Evolutionary conservation across 2,888 invertebrate species (phyloP), one percentile per base, ranked within the genome.

Genomic region (Drosophila eohydei): DNA sequence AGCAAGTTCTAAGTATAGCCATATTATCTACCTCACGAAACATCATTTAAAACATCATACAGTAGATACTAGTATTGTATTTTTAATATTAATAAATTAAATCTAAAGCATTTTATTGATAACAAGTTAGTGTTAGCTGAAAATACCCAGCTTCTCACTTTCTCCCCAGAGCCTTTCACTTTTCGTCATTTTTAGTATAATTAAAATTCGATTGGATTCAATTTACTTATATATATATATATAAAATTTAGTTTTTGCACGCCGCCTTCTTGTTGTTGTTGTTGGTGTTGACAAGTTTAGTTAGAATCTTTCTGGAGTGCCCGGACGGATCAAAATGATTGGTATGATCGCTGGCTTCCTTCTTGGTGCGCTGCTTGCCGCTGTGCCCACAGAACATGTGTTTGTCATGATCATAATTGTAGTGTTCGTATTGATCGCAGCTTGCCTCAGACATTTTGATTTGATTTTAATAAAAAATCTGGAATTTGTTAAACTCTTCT

Each of bases 331-430:
- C 98, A 93, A 95, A 95, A 93, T 97, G 97, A 93, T 98, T 98
- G 44, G 97, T 97, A 93, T 98, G 97, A 81, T 95, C 95, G 91
- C 94, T 95, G 44, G 96, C 97, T 93, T 98, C 98, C 92, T 96
- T 96, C 94, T 98, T 98, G 68, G 96, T 95, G 80, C 98, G 94
- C 90, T 97, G 97, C 92, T 98, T 98, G 73, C 98, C 98, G 91
- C 97, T 96, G 93, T 97, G 97, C 11, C 96, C 96, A 52, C 95
- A 95, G 93, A 95, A 96, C 74, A 98, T 95, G 92, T 97, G 96
- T 93, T 98, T 98, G 93, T 97, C 98, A 94, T 97, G 95, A 88
- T 97, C 97, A 93, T 96, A 98, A 93, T 98, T 98, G 94, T 97
- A 98, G 92, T 97, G 97, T 91, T 98, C 98, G 95, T 97, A 97